Percentiles rank a stretch among this genome's conserved stretches.
phyloP scores from a whole-genome alignment of 2,113 vertebrate genomes.

The Athene noctua region DNA sequence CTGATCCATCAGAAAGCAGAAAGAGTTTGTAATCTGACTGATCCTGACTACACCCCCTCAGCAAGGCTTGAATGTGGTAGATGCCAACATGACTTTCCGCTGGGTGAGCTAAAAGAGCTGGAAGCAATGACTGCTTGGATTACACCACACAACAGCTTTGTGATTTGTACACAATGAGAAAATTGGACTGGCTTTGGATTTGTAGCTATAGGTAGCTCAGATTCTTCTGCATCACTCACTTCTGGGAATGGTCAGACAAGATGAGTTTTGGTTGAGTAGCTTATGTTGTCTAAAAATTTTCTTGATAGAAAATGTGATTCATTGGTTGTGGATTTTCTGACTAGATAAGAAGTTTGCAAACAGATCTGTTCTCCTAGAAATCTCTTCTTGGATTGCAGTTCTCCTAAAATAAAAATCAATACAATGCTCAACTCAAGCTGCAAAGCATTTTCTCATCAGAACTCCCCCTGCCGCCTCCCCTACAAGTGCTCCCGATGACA shows the following conservation, averaged over 20 bases:
- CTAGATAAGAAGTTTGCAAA: slow-evolving; percentile 16
- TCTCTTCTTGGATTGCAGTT: neutral
- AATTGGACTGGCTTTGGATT: neutral
- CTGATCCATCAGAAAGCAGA: neutral
- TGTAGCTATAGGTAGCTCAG: slow-evolving; percentile 3
- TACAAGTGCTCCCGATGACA: neutral
- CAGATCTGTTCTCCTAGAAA: neutral
- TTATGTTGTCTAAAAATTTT: neutral
- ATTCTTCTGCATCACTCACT: neutral
- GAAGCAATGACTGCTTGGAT: neutral
- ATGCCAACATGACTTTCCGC: neutral
- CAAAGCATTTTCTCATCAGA: neutral
- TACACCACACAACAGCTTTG: neutral
- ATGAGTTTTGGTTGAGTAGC: slow-evolving; percentile 14
- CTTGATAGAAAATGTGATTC: neutral
- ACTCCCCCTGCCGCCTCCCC: neutral
- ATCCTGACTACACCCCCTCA: neutral
- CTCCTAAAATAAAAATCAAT: neutral
- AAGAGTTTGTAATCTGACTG: neutral
- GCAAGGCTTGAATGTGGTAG: neutral
- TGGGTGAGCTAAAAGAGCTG: neutral
- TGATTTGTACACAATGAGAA: neutral
- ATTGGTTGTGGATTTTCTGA: neutral
- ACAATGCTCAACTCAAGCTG: neutral
- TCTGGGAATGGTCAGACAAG: slow-evolving; percentile 14